Percentiles rank a stretch among this genome's conserved stretches.
Conservation (phyloP, 2,113 vertebrate genomes). For the Peromyscus maniculatus region DNA sequence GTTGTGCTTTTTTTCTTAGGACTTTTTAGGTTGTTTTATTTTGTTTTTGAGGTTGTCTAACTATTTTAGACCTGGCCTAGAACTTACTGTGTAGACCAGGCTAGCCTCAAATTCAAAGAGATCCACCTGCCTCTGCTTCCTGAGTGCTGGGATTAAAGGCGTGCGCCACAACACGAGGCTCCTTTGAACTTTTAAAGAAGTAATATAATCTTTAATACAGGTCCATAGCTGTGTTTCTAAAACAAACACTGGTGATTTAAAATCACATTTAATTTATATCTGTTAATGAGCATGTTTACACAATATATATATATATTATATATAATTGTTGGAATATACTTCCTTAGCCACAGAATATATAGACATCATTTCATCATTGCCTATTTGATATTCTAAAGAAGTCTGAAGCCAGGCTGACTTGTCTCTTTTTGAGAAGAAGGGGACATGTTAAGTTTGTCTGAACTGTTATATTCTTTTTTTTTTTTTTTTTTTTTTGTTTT, state of each 20-base stretch:
- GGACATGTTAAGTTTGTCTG: background rate
- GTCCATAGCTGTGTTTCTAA: conserved; percentile 8
- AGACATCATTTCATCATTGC: conserved; percentile 22
- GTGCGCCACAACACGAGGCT: background rate
- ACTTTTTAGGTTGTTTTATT: conserved; percentile 24
- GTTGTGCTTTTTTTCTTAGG: conserved; percentile 9
- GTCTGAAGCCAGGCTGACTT: background rate
- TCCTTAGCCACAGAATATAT: background rate
- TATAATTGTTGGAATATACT: background rate
- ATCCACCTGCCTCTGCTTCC: background rate
- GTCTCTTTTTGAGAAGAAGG: background rate
- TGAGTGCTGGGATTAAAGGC: background rate
- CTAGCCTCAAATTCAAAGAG: background rate
- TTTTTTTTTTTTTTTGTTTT: no score
- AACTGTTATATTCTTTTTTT: background rate
- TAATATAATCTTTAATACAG: background rate
- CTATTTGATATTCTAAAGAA: conserved; percentile 18
- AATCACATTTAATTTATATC: conserved; percentile 11
- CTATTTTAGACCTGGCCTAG: background rate
- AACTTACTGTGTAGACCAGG: background rate
- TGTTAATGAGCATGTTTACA: conserved; percentile 36
- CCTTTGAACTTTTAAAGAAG: conserved; percentile 49
- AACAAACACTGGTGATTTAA: conserved; percentile 28
- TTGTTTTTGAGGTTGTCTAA: background rate
- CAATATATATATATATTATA: background rate